Evolutionary conservation across 2,888 invertebrate genomes (phyloP).

Genomic region (Chymomyza amoena): DNA sequence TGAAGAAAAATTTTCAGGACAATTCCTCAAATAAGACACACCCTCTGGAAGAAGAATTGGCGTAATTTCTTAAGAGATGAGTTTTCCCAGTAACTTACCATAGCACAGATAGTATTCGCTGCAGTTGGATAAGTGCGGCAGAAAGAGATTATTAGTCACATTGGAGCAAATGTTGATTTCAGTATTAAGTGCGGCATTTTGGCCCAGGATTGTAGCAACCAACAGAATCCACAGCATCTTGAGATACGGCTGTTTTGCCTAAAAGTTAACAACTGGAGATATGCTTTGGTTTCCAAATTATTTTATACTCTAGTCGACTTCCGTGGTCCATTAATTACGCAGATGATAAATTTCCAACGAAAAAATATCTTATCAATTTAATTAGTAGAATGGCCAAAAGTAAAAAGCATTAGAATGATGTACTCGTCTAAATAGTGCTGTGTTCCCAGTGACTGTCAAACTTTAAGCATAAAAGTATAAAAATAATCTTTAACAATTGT

Average conservation of each 20-base stretch:
- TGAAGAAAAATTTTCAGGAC: conserved; percentile 52
- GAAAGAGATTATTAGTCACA: conserved; percentile 55
- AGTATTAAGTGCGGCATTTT: conserved; percentile 1
- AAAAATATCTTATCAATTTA: not conserved
- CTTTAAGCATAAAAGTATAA: not conserved
- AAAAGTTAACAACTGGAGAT: conserved; percentile 27
- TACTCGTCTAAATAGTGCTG: not conserved
- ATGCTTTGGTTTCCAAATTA: not conserved
- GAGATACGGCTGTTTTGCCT: not conserved
- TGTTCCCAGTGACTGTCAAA: not conserved
- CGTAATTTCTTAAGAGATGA: not conserved
- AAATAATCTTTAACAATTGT: not conserved
- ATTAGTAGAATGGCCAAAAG: not conserved
- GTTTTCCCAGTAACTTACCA: conserved; percentile 31
- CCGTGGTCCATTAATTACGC: not conserved
- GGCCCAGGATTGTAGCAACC: conserved; percentile 27
- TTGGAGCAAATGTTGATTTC: conserved; percentile 52
- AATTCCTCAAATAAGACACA: conserved; percentile 46
- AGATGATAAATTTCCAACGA: not conserved
- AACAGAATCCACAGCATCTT: conserved; percentile 27
- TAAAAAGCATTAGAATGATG: not conserved
- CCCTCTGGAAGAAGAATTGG: conserved; percentile 25
- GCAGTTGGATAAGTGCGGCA: conserved; percentile 56
- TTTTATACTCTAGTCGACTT: conserved; percentile 54
- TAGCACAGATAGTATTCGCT: conserved; percentile 62